phyloP scores from a whole-genome alignment of 2,113 vertebrate species.

The Lonchura striata region DNA sequence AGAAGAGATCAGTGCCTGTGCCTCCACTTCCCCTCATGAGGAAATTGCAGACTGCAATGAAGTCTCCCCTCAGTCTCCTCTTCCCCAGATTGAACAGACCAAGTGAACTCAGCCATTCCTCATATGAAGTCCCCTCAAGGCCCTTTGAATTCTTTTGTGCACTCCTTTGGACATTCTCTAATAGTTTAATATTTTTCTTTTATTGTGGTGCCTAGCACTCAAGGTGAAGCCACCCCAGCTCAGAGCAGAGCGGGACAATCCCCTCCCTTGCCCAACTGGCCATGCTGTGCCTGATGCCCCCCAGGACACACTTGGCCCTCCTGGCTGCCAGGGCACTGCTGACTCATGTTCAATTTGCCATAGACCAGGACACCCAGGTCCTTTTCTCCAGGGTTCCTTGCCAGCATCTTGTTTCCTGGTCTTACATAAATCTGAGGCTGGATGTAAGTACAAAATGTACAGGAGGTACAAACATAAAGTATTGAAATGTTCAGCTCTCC shows the following conservation, averaged over 20 bases:
- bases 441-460: not conserved
- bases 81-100: not conserved
- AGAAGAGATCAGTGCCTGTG: too few relatives aligned
- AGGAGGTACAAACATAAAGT: not conserved
- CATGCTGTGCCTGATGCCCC: not conserved
- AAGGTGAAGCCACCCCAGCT: fast-evolving
- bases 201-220: fast-evolving
- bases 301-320: fast-evolving
- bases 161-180: not conserved
- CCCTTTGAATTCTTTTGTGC: not conserved
- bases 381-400: fast-evolving
- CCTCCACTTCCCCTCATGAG: not conserved
- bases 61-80: not conserved
- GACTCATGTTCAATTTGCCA: fast-evolving
- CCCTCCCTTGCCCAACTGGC: fast-evolving
- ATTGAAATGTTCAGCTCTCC: not conserved
- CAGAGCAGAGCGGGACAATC: not conserved
- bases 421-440: fast-evolving
- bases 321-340: not conserved
- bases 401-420: not conserved
- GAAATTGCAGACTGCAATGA: not conserved
- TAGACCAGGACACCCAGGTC: fast-evolving
- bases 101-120: not conserved
- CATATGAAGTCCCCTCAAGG: not conserved
- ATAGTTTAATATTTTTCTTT: fast-evolving